These are phyloP conservation scores for Cheilosia urbana DNA, from an alignment of 2,888 invertebrate species.

Conservation along the genomic window DNA sequence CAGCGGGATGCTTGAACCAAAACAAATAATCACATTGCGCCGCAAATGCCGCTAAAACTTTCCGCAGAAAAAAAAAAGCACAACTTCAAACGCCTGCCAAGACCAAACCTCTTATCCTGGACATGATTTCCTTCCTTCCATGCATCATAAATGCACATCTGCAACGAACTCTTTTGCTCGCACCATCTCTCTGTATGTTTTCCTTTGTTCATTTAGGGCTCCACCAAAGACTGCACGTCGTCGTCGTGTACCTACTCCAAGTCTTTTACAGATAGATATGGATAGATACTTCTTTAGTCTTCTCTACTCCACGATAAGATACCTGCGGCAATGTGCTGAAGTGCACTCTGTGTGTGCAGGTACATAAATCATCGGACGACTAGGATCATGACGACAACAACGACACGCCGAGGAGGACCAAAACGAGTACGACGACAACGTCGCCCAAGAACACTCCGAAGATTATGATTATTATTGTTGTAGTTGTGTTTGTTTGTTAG, in stretches of 20 bases:
- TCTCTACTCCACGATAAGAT: slow-evolving; percentile 60
- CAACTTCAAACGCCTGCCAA: slow-evolving; percentile 18
- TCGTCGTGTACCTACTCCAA: slow-evolving; percentile 40
- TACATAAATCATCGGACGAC: slow-evolving; percentile 72
- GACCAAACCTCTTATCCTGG: slow-evolving; percentile 42
- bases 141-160: slow-evolving; percentile 75
- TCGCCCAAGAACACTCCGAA: slow-evolving; percentile 42
- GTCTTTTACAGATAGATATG: slow-evolving; percentile 47
- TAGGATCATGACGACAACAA: slow-evolving; percentile 38
- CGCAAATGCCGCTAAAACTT: slow-evolving; percentile 55
- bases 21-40: slow-evolving; percentile 64
- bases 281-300: slow-evolving; percentile 56
- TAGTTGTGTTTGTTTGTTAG: slow-evolving; percentile 59
- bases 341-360: slow-evolving; percentile 72
- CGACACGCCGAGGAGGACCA: slow-evolving; percentile 29
- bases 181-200: slow-evolving; percentile 22
- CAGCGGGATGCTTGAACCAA: background rate
- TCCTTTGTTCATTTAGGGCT: slow-evolving; percentile 64
- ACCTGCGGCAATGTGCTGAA: slow-evolving; percentile 73
- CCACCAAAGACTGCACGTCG: slow-evolving; percentile 16
- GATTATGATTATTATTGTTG: slow-evolving; percentile 65
- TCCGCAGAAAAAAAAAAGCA: slow-evolving; percentile 25
- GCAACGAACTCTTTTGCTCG: slow-evolving; percentile 27
- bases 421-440: slow-evolving; percentile 7
- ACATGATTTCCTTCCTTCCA: slow-evolving; percentile 52